Evolutionary conservation across 1,140 invertebrate genomes (phyloP), one percentile per base, ranked within the genome.

Genomic region (Thaumetopoea pityocampa): DNA sequence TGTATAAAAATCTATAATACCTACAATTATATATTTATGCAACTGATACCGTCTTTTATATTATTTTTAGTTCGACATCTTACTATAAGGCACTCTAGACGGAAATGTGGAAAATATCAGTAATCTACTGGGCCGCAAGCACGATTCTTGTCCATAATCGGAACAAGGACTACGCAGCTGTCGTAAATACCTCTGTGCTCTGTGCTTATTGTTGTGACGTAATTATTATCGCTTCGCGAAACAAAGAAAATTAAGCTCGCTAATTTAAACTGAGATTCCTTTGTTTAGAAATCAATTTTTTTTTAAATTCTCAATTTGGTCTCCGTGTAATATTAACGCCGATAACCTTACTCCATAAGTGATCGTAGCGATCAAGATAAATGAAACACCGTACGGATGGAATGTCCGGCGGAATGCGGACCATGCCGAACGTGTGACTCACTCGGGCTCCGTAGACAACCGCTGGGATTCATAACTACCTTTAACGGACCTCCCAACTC

Each of bases 61-160:
- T n/a, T n/a, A n/a, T n/a, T n/a, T n/a, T n/a, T n/a, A 66, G 42
- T 64, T 73, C 67, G 77, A 77, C 77, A 81, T 80, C 74, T 68
- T 80, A 71, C 68, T 76, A 79, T 78, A 83, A 72, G 74, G 70
- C 62, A 77, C 33, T 72, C 53, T 45, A 80, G 72, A 64, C 77
- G 79, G 79, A 83, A 83, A 83, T 66, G 65, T 78, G 65, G 72
- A 83, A 80, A 83, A 83, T 83, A 74, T 79, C 67, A 73, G 76
- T 70, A 77, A 80, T 81, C 63, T 76, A 69, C 55, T 47, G 56
- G 62, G 64, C 62, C 38, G 45, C 48, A 65, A 66, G 72, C 74
- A 83, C 77, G 77, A 83, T 63, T 79, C 68, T 74, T 76, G 69
- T 45, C 77, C 74, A 76, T 79, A 81, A 81, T 78, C 68, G 74